Base-by-base conservation (phyloP, 2,113 vertebrate genomes). In the Typhlomys cinereus region DNA sequence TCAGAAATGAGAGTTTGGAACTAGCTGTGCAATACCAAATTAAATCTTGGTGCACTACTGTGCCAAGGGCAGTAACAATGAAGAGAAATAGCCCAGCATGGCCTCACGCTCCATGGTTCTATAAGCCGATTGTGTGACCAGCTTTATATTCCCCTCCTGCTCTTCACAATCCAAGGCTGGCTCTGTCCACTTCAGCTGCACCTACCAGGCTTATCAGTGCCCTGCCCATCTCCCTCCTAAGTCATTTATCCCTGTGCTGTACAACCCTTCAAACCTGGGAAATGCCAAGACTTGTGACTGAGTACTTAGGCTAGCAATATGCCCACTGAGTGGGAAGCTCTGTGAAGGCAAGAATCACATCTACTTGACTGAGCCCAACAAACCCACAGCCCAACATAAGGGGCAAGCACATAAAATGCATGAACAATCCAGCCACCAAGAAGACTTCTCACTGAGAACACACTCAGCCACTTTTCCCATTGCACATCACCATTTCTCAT, bases 291-390 rank as follows among this genome's bases (percentile, higher is more conserved):
- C 54, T 3, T 8, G 11, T 1, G 27, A 29, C 1, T 3, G 25
- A 3, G 5, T 5, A 1, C 1, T n/a, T 36, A 50, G 34, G 14
- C 44, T 4, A 3, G 1, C 0, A 0, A 12, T 31, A 1, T 44
- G 27, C 57, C 41, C 5, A 4, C 5, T 2, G 76, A 20, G 17
- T 62, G 57, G 29, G 5, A 62, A 62, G 57, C 9, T 46, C 78
- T 29, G 20, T 54, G 4, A 52, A 41, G 50, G 27, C 81, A 69
- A 34, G 11, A 41, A 31, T 12, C 29, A 4, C 8, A 1, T 0
- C 36, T 8, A 29, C 57, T 48, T 34, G 13, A 1, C 62, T 44
- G 39, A 31, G 11, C 9, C 0, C 10, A 0, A 6, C 1, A 6
- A 1, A 8, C 7, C 7, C 8, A 5, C n/a, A 27, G 71, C 23